Base-by-base conservation (phyloP, 2,888 invertebrate genomes). In the Drosophila anceps region DNA sequence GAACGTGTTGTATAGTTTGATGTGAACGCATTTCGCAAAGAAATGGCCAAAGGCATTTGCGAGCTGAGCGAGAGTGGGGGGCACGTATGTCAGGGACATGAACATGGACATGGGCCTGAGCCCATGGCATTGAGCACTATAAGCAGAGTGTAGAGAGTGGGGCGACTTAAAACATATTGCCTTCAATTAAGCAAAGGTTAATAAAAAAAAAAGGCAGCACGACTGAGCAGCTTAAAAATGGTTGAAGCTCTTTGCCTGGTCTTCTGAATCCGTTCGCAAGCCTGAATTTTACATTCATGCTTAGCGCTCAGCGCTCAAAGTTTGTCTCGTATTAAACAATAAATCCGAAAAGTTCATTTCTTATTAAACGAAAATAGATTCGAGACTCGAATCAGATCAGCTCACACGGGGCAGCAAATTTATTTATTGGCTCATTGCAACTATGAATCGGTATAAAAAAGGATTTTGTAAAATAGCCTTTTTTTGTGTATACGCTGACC, bases 1-100 rank as follows among this genome's bases (percentile, higher is more conserved):
- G 88, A 90, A 76, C 83, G 81, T 82, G 86, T 80, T 88, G 63
- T 77, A 59, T 77, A 88, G 90, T 88, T 89, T 88, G 77, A 89
- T 85, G 83, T 51, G 69, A 85, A 82, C 81, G 83, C 83, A 82
- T 85, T 89, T 85, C 58, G 24, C 41, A 61, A 41, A 55, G 46
- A 27, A 46, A 64, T 51, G 29, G 59, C 48, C 41, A 20, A 44
- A 15, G 60, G 35, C 50, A 24, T 10, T 33, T 51, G 18, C 33
- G 43, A n/a, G n/a, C 31, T 8, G 20, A 7, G 50, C 29, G 20
- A 27, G 13, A 35, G 41, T 35, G 43, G 10, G 37, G 3, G 6
- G 27, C 5, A 15, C 53, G 27, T 29, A 46, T 39, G 63, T 58
- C 58, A 62, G 58, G 41, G 20, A 57, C 66, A 44, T 44, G 55